A percentile compares a stretch with the other conserved stretches of the same genome.
Conservation (phyloP, 2,113 vertebrate species). For the Protobothrops flavoviridis region DNA sequence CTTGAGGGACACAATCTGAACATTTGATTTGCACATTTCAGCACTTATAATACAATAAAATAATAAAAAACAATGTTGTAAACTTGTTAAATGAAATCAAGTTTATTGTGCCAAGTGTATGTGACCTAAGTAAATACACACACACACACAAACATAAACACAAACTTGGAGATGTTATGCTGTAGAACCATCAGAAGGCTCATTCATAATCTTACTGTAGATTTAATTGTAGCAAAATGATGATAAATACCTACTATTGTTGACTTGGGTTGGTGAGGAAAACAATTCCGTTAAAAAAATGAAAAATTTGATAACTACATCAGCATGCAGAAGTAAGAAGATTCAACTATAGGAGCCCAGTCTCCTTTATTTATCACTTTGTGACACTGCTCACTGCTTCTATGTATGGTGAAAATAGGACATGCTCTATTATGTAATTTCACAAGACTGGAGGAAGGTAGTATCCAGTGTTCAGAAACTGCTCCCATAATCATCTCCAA, state of each 20-base stretch:
- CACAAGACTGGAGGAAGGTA: neutral
- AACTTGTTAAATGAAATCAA: constrained; percentile 15
- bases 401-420: neutral
- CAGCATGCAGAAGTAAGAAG: neutral
- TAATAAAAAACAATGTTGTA: neutral
- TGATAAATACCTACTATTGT: neutral
- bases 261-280: neutral
- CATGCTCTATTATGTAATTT: neutral
- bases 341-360: neutral
- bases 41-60: neutral
- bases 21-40: too few relatives aligned
- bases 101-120: constrained; percentile 15
- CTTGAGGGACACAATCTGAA: neutral
- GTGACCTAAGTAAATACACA: neutral
- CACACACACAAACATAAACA: neutral
- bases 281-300: neutral
- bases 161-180: neutral
- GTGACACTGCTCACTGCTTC: neutral
- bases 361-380: neutral
- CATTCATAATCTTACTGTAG: neutral
- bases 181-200: neutral
- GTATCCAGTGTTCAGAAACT: neutral
- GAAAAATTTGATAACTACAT: neutral
- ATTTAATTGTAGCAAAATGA: neutral
- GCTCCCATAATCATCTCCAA: neutral